Base-by-base conservation (phyloP, 2,888 invertebrate genomes). In the Hypena proboscidalis region DNA sequence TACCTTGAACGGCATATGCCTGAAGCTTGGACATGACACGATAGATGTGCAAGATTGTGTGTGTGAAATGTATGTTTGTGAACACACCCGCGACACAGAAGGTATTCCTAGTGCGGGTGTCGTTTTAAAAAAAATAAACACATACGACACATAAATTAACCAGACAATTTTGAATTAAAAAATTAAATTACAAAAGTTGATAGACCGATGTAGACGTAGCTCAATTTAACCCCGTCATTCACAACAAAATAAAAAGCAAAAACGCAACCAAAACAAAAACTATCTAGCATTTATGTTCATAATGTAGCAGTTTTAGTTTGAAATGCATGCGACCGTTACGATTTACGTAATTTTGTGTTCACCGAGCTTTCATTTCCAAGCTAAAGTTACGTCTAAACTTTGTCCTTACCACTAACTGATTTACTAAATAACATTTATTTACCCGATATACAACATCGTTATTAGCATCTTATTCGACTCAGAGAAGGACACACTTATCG, bases 341-440 rank as follows among this genome's bases (percentile, higher is more conserved):
- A 52, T 35, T 22, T 10, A 30, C 38, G 53, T 58, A 42, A 46
- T 35, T 40, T 40, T 23, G 35, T 34, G 29, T 58, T 58, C 54
- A 58, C 39, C 44, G 46, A 46, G 9, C 46, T 36, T 36, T 33
- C 41, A 30, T 41, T 35, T 38, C 31, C 26, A n/a, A 36, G 32
- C 32, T 38, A 19, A 33, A 27, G 23, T 45, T 31, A 35, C 17
- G 8, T 23, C 15, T 15, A 8, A 29, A 25, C 25, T 25, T 13
- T 25, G 13, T 23, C 23, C 23, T 10, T 4, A n/a, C 23, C 23
- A 23, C 9, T 23, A 10, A 23, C 4, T n/a, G n/a, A n/a, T n/a
- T n/a, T 5, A 17, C 17, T 17, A 17, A 3, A 17, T 17, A 5
- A 17, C 17, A 5, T 5, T 17, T 3, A 17, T 17, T 4, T 17